Evolutionary conservation across 1,140 invertebrate genomes (phyloP).

Genomic region (Bombus huntii): DNA sequence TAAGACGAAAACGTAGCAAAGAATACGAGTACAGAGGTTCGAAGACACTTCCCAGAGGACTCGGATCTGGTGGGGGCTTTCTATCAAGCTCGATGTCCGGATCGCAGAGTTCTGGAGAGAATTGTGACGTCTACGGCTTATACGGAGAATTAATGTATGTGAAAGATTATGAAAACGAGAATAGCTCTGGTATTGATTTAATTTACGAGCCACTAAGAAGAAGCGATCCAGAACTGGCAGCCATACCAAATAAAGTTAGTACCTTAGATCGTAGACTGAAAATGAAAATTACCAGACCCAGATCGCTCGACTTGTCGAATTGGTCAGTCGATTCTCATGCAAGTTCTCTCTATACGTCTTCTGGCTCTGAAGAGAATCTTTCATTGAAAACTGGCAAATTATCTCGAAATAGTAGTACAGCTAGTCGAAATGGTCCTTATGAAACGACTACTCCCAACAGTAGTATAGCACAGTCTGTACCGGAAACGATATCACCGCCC

Average conservation of each 20-base stretch:
- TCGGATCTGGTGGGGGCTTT: slow-evolving; percentile 83
- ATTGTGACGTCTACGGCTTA: slow-evolving; percentile 93
- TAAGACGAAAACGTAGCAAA: slow-evolving; percentile 87
- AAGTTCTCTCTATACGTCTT: slow-evolving; percentile 91
- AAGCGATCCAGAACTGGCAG: slow-evolving; percentile 91
- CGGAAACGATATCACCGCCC: slow-evolving; percentile 43
- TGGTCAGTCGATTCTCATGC: slow-evolving; percentile 94
- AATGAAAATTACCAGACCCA: slow-evolving; percentile 90
- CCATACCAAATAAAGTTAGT: slow-evolving; percentile 90
- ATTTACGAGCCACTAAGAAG: slow-evolving; percentile 89
- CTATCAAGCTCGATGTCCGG: slow-evolving; percentile 84
- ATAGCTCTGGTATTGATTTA: slow-evolving; percentile 87
- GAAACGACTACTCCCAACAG: slow-evolving; percentile 69
- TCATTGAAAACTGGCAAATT: slow-evolving; percentile 86
- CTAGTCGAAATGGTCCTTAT: slow-evolving; percentile 85
- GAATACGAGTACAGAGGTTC: slow-evolving; percentile 88
- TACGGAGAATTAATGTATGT: slow-evolving; percentile 95
- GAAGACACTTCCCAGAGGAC: slow-evolving; percentile 90
- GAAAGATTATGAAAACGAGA: slow-evolving; percentile 92
- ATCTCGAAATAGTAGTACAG: slow-evolving; percentile 88
- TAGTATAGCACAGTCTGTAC: slow-evolving; percentile 54
- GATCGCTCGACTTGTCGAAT: slow-evolving; percentile 92
- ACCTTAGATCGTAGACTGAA: slow-evolving; percentile 90
- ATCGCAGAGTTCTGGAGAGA: slow-evolving; percentile 85
- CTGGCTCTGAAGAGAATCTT: slow-evolving; percentile 91